Evolutionary conservation across 2,113 vertebrate species (phyloP).

Genomic region (Corythaeola cristata): DNA sequence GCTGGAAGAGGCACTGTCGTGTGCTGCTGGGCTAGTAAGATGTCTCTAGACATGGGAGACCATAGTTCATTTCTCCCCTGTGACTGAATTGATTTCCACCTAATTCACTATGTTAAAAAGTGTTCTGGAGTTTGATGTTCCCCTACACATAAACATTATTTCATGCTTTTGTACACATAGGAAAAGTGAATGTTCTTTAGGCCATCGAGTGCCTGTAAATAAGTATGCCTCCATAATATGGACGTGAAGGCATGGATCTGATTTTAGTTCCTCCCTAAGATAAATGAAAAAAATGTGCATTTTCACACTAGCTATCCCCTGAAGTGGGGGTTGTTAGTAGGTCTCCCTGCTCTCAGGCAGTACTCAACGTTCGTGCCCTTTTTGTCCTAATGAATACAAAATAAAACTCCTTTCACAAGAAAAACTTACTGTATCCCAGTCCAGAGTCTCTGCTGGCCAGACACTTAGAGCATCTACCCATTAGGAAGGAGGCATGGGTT

Average conservation of each 20-base stretch:
- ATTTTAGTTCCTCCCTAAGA: neutral
- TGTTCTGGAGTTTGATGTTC: neutral
- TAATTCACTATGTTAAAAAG: neutral
- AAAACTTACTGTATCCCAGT: neutral
- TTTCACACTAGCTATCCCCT: neutral
- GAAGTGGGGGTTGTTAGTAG: neutral
- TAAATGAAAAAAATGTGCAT: neutral
- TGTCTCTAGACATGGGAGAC: neutral
- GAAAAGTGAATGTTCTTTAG: neutral
- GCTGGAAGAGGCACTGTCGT: neutral
- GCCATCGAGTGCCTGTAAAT: neutral
- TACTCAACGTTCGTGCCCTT: neutral
- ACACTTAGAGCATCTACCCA: accelerated
- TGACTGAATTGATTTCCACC: neutral
- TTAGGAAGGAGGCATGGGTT: neutral
- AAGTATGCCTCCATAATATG: neutral
- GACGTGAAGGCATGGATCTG: neutral
- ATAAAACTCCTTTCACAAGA: neutral
- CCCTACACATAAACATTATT: neutral
- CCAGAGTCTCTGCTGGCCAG: neutral
- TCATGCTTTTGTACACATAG: neutral
- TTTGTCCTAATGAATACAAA: neutral
- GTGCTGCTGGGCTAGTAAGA: neutral
- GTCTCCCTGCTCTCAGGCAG: neutral
- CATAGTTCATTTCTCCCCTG: neutral